phyloP scores from a whole-genome alignment of 2,113 vertebrate species.

The Bothrops jararaca region DNA sequence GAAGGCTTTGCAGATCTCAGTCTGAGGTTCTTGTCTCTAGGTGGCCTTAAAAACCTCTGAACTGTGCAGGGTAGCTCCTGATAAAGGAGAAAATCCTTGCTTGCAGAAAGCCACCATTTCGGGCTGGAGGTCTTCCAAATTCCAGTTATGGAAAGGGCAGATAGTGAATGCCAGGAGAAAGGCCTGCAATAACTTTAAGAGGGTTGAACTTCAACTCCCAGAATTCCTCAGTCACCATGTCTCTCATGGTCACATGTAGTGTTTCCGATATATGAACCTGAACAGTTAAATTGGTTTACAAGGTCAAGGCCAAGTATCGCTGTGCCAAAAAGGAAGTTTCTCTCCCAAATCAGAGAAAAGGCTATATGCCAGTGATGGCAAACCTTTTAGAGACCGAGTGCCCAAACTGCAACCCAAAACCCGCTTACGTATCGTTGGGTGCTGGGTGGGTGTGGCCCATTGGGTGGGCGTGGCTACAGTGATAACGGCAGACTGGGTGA shows the following conservation, averaged over 20 bases:
- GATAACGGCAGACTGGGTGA: too few species aligned
- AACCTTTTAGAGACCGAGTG: too few species aligned
- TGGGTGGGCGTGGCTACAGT: too few species aligned
- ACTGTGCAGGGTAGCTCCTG: neutral
- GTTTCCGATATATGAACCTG: neutral
- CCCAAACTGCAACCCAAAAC: too few species aligned
- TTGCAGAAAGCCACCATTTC: neutral
- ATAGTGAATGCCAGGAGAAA: neutral
- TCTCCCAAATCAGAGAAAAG: neutral
- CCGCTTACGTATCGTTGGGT: too few species aligned
- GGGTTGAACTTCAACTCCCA: neutral
- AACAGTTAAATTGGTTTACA: neutral
- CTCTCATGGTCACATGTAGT: neutral
- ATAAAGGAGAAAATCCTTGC: neutral
- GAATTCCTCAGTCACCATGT: neutral
- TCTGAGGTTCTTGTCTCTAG: neutral
- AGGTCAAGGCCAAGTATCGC: neutral
- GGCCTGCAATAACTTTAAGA: neutral
- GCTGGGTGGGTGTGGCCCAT: too few species aligned
- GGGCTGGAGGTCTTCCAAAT: neutral
- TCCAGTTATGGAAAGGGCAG: neutral
- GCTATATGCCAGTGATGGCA: neutral
- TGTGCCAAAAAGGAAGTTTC: neutral
- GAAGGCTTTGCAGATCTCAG: neutral
- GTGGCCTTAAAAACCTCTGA: neutral